Base-by-base conservation (phyloP, 2,888 invertebrate species). In the Hanleya hanleyi region DNA sequence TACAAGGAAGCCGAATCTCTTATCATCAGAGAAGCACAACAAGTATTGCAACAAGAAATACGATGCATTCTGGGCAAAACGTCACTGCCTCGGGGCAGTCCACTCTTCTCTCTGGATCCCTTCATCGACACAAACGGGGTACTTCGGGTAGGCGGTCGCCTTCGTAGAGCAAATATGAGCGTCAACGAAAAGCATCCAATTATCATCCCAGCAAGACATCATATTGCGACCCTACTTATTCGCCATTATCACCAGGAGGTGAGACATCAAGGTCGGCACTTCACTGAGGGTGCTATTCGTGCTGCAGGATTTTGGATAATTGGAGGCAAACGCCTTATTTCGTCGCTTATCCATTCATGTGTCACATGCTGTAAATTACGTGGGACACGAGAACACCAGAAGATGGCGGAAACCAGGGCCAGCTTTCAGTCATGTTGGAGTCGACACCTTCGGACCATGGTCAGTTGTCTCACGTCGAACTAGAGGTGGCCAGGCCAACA, bases 401-500 rank as follows among this genome's bases (percentile, higher is more conserved):
- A 71, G 15, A 79, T 79, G 77, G 57, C 77, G 35, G 66, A 41
- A 61, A 36, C 69, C 18, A 36, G 6, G 7, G 33, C 26, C 26
- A 29, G 36, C 18, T 18, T 61, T 38, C 29, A 69, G 36, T 5
- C 22, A 7, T 66, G 15, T 36, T 15, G 57, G 15, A 6, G 29
- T 32, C 18, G 57, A 51, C 57, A 22, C 22, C 29, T 51, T 51
- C 22, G 22, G 57, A 22, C 22, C 57, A n/a, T 78, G 76, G 76
- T 26, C 49, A 32, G 67, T 78, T 38, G 41, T 74, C 1, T 47
- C 71, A 12, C 32, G 76, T 29, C 35, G 47, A 12, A 74, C 77
- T 3, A 70, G 77, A 69, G 72, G 73, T 51, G 76, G 79, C 12
- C 49, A 69, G n/a, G 66, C 76, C n/a, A 41, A 38, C 15, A 61